Percentiles rank a stretch among this genome's conserved stretches.
phyloP scores from a whole-genome alignment of 2,113 vertebrate species.

The Lagopus muta region DNA sequence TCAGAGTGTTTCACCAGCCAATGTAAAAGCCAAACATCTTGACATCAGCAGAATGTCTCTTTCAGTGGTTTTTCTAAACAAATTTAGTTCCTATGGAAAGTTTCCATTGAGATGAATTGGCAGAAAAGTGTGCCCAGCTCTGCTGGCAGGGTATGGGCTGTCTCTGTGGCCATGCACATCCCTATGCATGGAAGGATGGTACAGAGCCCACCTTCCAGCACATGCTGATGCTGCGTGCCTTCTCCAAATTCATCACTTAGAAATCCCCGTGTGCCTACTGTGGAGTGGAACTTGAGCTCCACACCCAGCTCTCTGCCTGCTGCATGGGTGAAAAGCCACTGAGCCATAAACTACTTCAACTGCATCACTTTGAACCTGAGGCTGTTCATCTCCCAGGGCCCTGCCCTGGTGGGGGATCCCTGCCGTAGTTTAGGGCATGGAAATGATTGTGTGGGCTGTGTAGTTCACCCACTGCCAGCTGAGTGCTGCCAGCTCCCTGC shows the following conservation, averaged over 20 bases:
- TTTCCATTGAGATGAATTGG: slow-evolving; percentile 46
- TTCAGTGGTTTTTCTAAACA: slow-evolving; percentile 59
- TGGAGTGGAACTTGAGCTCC: neutral
- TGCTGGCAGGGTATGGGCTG: slow-evolving; percentile 5
- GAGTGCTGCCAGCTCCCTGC: neutral
- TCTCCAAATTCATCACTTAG: neutral
- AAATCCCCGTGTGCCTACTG: accelerated
- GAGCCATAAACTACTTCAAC: neutral
- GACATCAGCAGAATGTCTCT: slow-evolving; percentile 60
- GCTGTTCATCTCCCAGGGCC: neutral
- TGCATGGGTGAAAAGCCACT: neutral
- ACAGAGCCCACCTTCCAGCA: neutral
- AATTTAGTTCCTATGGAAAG: slow-evolving; percentile 40
- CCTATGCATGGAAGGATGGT: neutral
- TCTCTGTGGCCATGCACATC: neutral
- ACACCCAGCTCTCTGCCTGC: neutral
- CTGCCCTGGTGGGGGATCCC: neutral
- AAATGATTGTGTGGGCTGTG: neutral
- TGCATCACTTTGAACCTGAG: neutral
- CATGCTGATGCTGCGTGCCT: neutral
- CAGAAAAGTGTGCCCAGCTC: slow-evolving; percentile 20
- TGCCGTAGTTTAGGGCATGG: neutral
- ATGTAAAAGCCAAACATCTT: slow-evolving; percentile 50
- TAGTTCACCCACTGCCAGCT: neutral
- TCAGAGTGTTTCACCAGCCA: slow-evolving; percentile 18